Percentiles rank a stretch among this genome's conserved stretches.
phyloP scores from a whole-genome alignment of 2,888 invertebrate species.

The Stegana nigrithorax region DNA sequence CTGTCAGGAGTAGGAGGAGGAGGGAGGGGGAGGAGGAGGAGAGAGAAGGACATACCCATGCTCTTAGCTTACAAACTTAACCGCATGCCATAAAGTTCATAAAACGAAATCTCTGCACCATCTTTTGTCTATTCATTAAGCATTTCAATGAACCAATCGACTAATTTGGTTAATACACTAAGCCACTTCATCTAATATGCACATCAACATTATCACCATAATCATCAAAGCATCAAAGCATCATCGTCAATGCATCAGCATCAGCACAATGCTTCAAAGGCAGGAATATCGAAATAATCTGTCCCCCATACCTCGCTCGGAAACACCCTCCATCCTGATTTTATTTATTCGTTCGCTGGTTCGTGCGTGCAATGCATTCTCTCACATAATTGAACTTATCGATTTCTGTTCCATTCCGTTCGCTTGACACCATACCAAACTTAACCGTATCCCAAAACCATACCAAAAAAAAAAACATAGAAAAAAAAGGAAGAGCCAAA shows the following conservation, averaged over 20 bases:
- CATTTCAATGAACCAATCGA: background rate
- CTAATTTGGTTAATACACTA: slow-evolving; percentile 14
- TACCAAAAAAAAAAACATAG: background rate
- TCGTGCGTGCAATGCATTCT: slow-evolving; percentile 24
- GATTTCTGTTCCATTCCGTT: slow-evolving; percentile 8
- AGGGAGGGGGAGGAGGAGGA: no score
- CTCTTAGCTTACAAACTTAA: no score
- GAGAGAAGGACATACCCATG: no score
- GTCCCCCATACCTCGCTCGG: background rate
- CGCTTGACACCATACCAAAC: background rate
- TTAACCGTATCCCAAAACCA: background rate
- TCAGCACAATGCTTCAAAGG: background rate
- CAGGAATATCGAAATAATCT: background rate
- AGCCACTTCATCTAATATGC: slow-evolving; percentile 13
- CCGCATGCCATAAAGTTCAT: background rate
- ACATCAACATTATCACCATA: no score
- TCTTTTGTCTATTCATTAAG: background rate
- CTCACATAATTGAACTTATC: slow-evolving; percentile 18
- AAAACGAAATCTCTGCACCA: background rate
- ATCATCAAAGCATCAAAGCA: no score
- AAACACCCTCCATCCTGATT: no score
- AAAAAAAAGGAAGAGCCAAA: no score
- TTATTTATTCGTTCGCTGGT: no score
- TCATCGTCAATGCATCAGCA: no score
- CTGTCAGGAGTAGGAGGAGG: no score